A percentile compares a stretch with the other conserved stretches of the same genome.
Conservation (phyloP, 2,888 invertebrate species). For the Archips xylosteana region DNA sequence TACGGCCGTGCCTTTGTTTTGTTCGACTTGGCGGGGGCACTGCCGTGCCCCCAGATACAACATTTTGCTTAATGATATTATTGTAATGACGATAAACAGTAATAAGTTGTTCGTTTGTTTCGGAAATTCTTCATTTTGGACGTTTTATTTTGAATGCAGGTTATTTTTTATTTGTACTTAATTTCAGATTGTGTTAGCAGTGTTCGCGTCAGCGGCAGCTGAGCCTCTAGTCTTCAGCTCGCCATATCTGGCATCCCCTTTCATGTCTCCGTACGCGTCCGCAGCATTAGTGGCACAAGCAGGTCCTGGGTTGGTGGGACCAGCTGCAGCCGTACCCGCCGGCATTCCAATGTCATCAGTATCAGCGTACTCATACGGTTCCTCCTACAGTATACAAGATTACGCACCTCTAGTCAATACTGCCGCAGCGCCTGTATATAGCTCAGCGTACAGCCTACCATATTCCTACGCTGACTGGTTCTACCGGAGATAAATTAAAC, state of each 20-base stretch:
- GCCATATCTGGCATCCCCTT: conserved; percentile 42
- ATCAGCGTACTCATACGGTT: conserved; percentile 56
- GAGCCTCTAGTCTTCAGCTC: conserved; percentile 57
- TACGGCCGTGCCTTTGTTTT: too few relatives aligned
- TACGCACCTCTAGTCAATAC: conserved; percentile 39
- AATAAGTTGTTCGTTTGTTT: neutral
- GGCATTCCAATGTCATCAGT: conserved; percentile 51
- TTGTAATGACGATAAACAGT: too few relatives aligned
- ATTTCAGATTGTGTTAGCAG: conserved; percentile 58
- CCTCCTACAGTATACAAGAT: conserved; percentile 52
- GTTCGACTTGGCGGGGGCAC: too few relatives aligned
- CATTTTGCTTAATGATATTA: too few relatives aligned
- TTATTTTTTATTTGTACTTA: neutral
- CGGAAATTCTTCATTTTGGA: too few relatives aligned
- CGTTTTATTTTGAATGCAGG: neutral
- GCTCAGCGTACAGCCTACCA: conserved; percentile 57
- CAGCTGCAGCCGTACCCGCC: conserved; percentile 46
- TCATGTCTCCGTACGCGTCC: conserved; percentile 45
- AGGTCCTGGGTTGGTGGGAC: conserved; percentile 45
- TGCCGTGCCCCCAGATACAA: too few relatives aligned
- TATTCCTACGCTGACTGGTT: conserved; percentile 49
- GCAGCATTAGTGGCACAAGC: conserved; percentile 50
- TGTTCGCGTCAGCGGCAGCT: conserved; percentile 56
- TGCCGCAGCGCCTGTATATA: conserved; percentile 36
- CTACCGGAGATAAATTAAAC: conserved; percentile 39